phyloP scores from a whole-genome alignment of 2,113 vertebrate genomes.

The Colaptes auratus region DNA sequence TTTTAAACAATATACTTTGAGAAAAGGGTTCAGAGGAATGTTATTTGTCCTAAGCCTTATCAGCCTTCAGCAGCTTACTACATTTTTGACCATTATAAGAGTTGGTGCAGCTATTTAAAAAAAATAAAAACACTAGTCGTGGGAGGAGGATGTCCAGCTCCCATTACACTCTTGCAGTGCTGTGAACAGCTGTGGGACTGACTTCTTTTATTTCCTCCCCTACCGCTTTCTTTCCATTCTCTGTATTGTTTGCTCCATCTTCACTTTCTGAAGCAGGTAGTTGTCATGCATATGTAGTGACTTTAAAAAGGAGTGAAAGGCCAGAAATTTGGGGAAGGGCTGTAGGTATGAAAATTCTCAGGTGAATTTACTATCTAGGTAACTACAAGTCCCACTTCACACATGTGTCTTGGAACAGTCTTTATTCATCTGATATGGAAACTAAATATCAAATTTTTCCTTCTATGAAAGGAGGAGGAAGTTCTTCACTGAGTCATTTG shows the following conservation, averaged over 20 bases:
- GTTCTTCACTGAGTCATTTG: too few species aligned
- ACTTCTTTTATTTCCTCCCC: background rate
- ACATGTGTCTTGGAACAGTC: background rate
- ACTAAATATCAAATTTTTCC: background rate
- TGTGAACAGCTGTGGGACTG: background rate
- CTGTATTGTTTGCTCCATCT: background rate
- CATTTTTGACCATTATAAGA: background rate
- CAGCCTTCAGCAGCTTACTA: background rate
- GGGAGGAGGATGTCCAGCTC: background rate
- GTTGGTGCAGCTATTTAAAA: background rate
- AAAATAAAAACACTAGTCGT: background rate
- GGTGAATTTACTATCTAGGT: background rate
- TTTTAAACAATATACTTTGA: background rate
- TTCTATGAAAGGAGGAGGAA: background rate
- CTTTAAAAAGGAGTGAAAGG: background rate
- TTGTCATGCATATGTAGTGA: accelerated
- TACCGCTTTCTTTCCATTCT: background rate
- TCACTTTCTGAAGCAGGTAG: background rate
- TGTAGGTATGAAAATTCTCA: background rate
- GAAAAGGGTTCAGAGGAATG: background rate
- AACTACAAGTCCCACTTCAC: background rate
- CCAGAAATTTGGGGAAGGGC: background rate
- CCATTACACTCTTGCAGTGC: background rate
- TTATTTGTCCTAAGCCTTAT: background rate
- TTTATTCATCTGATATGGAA: background rate